Evolutionary conservation across 2,888 invertebrate genomes (phyloP), one percentile per base, ranked within the genome.

Genomic region (Mycalesis mineus): DNA sequence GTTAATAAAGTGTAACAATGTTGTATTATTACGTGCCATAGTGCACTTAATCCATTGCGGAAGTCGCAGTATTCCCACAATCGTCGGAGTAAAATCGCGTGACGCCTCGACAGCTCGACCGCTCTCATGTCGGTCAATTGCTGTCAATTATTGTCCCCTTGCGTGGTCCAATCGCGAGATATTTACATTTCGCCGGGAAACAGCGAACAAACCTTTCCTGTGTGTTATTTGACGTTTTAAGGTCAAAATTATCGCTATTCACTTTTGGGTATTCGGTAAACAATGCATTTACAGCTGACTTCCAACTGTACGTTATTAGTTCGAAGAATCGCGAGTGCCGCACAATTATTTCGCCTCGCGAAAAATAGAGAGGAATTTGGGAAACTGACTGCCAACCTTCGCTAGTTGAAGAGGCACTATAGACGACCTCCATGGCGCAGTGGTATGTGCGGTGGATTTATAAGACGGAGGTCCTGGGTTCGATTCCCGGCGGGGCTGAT

Each of bases 91-190:
- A 72, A 75, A 76, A 75, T 75, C 73, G 72, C 69, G 68, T 68
- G 69, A 66, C 62, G 67, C 66, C 65, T 67, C 69, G 70, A 73
- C 77, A 73, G 74, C 74, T 78, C 76, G 70, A 73, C 77, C 74
- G 74, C 74, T 78, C 76, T 74, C 75, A 64, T 74, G 64, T 70
- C 73, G 66, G 69, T 61, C 67, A 70, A 74, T 67, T 68, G 68
- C 68, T 69, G 73, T 71, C 72, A 72, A 73, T 75, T 71, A 36
- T 36, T 36, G 77, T 60, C 62, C 64, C 73, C 72, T 75, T 74
- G 74, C 76, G 70, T 70, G 62, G 62, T 64, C 66, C 68, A 72
- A 78, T 77, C 75, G 75, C 71, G 55, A 44, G 31, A 56, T 45
- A 58, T 63, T 63, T 60, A 60, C 62, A 62, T 62, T 81, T 80